A percentile compares a stretch with the other conserved stretches of the same genome.
phyloP scores from a whole-genome alignment of 2,797 vertebrate species.

The Graptemys geographica region DNA sequence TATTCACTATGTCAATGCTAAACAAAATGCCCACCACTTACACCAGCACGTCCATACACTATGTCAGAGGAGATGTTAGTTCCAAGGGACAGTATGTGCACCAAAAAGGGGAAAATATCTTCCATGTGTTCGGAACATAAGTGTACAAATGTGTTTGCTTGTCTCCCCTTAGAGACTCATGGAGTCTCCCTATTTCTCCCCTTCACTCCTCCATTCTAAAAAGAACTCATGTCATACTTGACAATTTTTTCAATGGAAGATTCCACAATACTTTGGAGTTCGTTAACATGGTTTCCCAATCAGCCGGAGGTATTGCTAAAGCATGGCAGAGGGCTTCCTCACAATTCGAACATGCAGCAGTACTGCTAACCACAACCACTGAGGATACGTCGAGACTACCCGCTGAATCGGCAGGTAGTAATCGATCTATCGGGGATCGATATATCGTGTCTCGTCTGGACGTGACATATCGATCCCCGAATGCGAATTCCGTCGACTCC shows the following conservation, averaged over 20 bases:
- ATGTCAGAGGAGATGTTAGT: not conserved
- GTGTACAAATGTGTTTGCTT: not conserved
- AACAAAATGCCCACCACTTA: not conserved
- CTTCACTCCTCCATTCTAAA: not conserved
- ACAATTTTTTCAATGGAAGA: not conserved
- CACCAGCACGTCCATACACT: not conserved
- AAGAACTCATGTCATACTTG: rapidly evolving
- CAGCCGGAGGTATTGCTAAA: not conserved
- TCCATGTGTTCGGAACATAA: not conserved
- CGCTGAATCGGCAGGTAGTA: too few species aligned
- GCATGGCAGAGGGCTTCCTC: not conserved
- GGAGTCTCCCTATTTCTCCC: not conserved
- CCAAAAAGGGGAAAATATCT: not conserved
- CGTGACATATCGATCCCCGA: too few species aligned
- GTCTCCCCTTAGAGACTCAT: not conserved
- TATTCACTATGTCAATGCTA: not conserved
- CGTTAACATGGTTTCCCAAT: not conserved
- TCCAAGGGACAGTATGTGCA: not conserved
- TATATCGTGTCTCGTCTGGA: too few species aligned
- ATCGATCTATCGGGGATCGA: too few species aligned
- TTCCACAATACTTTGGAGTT: not conserved
- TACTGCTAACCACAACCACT: not conserved
- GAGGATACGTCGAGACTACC: not conserved
- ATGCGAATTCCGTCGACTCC: too few species aligned
- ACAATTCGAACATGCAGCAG: not conserved